A percentile compares a stretch with the other conserved stretches of the same genome.
These are phyloP conservation scores for Acanthurus lineatus DNA, from an alignment of 2,797 vertebrate species.

Conservation along the genomic window DNA sequence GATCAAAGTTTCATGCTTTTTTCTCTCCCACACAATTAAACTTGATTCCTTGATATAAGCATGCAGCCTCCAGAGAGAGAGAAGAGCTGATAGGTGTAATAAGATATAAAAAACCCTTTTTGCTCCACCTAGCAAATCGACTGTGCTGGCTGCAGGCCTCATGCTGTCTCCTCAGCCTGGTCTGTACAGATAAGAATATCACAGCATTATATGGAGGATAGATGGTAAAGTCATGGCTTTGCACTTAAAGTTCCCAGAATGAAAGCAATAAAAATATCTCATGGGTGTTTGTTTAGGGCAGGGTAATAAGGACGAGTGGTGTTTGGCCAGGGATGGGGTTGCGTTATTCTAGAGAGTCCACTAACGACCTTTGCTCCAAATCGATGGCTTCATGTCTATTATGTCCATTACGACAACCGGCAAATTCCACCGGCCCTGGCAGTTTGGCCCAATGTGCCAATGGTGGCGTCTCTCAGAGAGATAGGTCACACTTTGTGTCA, in stretches of 20 bases:
- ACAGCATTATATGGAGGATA: neutral
- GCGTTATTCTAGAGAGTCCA: slow-evolving; percentile 59
- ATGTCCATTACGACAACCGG: slow-evolving; percentile 56
- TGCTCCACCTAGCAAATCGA: slow-evolving; percentile 9
- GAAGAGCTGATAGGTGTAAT: slow-evolving; percentile 27
- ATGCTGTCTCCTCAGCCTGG: slow-evolving; percentile 5
- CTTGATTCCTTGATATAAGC: slow-evolving; percentile 6
- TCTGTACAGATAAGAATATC: slow-evolving; percentile 5
- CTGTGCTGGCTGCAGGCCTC: slow-evolving; percentile 30
- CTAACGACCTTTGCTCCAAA: slow-evolving; percentile 76
- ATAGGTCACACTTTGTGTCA: slow-evolving; percentile 65
- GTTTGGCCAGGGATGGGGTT: slow-evolving; percentile 69
- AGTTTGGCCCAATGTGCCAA: slow-evolving; percentile 30
- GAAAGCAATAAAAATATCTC: slow-evolving; percentile 20
- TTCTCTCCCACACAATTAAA: slow-evolving; percentile 14
- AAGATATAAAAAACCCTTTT: slow-evolving; percentile 11
- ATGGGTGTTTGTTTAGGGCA: slow-evolving; percentile 53
- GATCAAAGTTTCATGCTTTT: neutral
- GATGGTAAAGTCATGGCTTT: slow-evolving; percentile 7
- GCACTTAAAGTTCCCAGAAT: neutral
- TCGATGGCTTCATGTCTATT: slow-evolving; percentile 56
- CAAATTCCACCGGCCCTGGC: slow-evolving; percentile 58
- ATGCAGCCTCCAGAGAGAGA: slow-evolving; percentile 34
- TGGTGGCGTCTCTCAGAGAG: slow-evolving; percentile 36
- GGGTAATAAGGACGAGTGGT: slow-evolving; percentile 31